A percentile compares a stretch with the other conserved stretches of the same genome.
phyloP scores from a whole-genome alignment of 2,888 invertebrate genomes.

The Lepidonotus clava region DNA sequence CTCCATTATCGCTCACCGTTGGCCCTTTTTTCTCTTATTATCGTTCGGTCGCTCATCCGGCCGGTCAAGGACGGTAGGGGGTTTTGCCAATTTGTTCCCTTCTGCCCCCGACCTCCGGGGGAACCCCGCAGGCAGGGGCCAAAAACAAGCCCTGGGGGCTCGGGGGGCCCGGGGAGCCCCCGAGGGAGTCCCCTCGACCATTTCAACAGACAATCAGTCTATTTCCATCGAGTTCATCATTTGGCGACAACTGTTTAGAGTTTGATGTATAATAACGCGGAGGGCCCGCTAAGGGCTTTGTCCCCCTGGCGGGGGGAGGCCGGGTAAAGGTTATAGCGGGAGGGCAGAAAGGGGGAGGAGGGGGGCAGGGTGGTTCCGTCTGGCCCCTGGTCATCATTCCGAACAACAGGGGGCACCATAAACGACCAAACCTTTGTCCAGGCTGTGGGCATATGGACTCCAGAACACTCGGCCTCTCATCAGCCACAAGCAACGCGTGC shows the following conservation, averaged over 20 bases:
- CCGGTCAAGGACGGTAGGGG: neutral
- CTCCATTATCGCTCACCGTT: neutral
- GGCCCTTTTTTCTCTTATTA: neutral
- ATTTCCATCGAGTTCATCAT: constrained; percentile 52
- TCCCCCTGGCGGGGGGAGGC: neutral
- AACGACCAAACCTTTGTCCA: constrained; percentile 26
- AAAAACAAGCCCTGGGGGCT: constrained; percentile 54
- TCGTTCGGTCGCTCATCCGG: neutral
- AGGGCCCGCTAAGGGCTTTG: constrained; percentile 22
- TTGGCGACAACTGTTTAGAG: constrained; percentile 53
- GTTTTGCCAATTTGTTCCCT: constrained; percentile 50
- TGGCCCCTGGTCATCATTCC: constrained; percentile 37
- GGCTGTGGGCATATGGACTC: constrained; percentile 37
- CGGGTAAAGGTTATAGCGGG: constrained; percentile 7
- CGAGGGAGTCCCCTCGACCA: constrained; percentile 28
- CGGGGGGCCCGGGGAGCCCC: neutral
- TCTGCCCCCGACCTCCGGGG: neutral
- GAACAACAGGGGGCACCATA: constrained; percentile 31
- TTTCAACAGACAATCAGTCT: constrained; percentile 49
- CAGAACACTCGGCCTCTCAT: neutral
- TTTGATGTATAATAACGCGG: constrained; percentile 38
- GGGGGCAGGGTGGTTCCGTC: neutral
- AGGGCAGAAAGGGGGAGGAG: neutral
- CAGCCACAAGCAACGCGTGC: neutral
- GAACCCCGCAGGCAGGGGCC: constrained; percentile 5